Evolutionary conservation across 2,797 vertebrate species (phyloP), one percentile per base, ranked within the genome.

Genomic region (Eidolon dupreanum): DNA sequence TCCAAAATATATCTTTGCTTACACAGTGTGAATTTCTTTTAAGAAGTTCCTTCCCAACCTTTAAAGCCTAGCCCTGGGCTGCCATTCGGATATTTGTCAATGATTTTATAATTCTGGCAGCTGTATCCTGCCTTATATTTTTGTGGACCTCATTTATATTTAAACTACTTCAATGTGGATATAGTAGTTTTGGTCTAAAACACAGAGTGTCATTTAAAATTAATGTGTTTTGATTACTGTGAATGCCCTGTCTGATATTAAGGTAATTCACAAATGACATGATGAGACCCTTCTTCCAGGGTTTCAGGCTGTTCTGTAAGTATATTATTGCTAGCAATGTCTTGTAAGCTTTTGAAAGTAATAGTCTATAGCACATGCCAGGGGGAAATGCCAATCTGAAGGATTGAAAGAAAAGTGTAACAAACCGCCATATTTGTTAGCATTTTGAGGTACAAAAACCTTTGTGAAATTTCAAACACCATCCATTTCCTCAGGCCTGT

Each of bases 111-210:
- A 97, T 84, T 97, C 97, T 85, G 79, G 96, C 86, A 87, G 38
- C 43, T 66, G 49, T 1, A 0, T 74, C 78, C 96, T 90, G 73
- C 59, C 90, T 96, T 86, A 93, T 70, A 98, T 59, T 38, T 97
- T 93, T 73, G 57, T 87, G 93, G 94, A 94, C 17, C 61, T 84
- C 89, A 86, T 94, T 97, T 97, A 51, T 96, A 93, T 92, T 91
- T 98, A 97, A 97, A 97, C n/a, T 81, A 71, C 77, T 90, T 98
- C 97, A 97, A 36, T 79, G 74, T 94, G 65, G 93, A 89, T 96
- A 82, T 81, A 96, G 73, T 92, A 93, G 70, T 74, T 93, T 88
- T 0, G 0, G 91, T 94, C 93, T 96, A 95, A 97, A 98, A 96
- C 38, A 81, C 66, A 95, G 93, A 92, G 93, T 82, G 33, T 59